Conservation (phyloP, 2,113 vertebrate genomes). For the Eurypyga helias region DNA sequence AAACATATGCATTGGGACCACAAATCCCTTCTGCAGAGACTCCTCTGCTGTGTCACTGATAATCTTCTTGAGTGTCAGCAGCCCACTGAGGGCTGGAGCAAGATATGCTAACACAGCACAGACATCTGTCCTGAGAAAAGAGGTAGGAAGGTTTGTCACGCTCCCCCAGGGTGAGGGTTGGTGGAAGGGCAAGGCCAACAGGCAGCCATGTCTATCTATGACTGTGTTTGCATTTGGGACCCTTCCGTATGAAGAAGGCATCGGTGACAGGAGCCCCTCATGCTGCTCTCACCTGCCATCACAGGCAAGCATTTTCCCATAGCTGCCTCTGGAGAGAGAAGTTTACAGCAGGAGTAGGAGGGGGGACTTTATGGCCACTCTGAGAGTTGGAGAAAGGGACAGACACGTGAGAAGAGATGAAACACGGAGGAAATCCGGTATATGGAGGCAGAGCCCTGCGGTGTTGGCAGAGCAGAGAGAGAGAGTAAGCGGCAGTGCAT, state of each 20-base stretch:
- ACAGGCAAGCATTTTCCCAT: background rate
- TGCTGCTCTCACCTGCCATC: background rate
- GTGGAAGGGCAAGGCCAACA: background rate
- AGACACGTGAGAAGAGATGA: background rate
- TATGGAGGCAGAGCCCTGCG: background rate
- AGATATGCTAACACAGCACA: background rate
- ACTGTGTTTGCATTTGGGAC: accelerated
- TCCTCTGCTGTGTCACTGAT: background rate
- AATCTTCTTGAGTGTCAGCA: background rate
- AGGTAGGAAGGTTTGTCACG: background rate
- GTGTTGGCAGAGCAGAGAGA: background rate
- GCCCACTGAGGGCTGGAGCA: background rate
- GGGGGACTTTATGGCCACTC: background rate
- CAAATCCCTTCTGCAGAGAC: background rate
- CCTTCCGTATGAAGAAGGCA: background rate
- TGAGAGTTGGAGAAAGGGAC: background rate
- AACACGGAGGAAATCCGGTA: background rate
- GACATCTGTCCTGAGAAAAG: background rate
- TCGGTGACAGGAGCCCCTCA: background rate
- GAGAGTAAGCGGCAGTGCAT: background rate
- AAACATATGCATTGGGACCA: background rate
- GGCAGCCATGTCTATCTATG: background rate
- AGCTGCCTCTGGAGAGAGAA: background rate
- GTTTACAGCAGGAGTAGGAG: background rate
- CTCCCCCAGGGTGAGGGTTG: background rate